These are phyloP conservation scores for Thinocorus orbignyianus DNA, from an alignment of 2,113 vertebrate species.

Conservation along the genomic window DNA sequence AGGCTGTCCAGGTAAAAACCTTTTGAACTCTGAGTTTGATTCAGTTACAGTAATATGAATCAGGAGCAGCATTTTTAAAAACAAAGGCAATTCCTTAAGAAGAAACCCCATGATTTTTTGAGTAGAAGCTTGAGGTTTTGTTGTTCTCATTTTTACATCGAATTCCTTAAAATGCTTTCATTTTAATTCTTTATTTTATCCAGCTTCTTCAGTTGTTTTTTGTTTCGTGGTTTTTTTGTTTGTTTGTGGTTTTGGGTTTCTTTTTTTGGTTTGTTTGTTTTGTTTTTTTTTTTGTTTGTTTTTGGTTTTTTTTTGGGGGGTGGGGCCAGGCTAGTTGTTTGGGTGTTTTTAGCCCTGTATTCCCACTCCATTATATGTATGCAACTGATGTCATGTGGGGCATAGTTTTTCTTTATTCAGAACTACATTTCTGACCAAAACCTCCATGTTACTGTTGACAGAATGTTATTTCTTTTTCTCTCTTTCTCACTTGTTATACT, in stretches of 20 bases:
- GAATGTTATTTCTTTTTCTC: neutral
- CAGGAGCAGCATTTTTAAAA: neutral
- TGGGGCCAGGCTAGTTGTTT: fast-evolving
- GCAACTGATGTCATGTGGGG: neutral
- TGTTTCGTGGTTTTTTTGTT: neutral
- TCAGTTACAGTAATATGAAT: neutral
- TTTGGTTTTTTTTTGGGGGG: too few species aligned
- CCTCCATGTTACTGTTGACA: neutral
- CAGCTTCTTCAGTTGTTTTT: neutral
- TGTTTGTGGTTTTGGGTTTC: too few species aligned
- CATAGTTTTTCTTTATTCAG: neutral
- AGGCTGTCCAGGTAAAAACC: neutral
- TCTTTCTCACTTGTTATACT: neutral
- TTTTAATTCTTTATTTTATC: neutral
- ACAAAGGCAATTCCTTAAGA: neutral
- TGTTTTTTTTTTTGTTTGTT: neutral
- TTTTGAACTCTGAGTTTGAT: neutral
- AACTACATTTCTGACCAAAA: neutral
- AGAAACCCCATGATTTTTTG: neutral
- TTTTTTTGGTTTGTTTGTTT: too few species aligned
- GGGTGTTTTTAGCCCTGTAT: neutral
- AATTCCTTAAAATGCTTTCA: neutral
- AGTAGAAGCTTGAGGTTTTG: neutral
- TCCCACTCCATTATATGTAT: neutral
- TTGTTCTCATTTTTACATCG: neutral